phyloP scores from a whole-genome alignment of 2,888 invertebrate genomes.

The Gasteruption jaculator region DNA sequence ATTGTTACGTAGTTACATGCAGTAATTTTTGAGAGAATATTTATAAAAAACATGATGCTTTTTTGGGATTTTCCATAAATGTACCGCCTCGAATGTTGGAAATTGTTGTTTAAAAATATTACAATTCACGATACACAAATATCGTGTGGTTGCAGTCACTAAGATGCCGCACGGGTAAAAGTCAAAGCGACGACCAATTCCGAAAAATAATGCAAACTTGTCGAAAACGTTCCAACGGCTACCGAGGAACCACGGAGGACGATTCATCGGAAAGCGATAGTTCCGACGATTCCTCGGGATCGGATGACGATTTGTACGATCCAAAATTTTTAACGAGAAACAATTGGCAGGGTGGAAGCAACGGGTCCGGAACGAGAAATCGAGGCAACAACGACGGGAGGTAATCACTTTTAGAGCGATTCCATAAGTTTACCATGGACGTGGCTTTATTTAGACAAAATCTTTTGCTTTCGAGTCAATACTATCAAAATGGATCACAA shows the following conservation, averaged over 20 bases:
- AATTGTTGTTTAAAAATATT: no score
- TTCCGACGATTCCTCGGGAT: constrained; percentile 32
- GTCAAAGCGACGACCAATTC: constrained; percentile 58
- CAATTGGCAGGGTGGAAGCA: neutral
- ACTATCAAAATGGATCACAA: no score
- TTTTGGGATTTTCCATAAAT: neutral
- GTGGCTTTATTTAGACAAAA: no score
- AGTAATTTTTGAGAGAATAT: no score
- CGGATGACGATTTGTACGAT: constrained; percentile 34
- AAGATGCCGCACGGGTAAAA: constrained; percentile 59
- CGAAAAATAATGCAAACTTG: constrained; percentile 59
- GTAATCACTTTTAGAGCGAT: neutral
- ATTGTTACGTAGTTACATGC: no score
- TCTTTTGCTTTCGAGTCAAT: no score
- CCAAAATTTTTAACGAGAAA: constrained; percentile 30
- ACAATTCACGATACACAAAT: no score
- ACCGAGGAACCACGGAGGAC: constrained; percentile 37
- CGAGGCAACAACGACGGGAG: neutral
- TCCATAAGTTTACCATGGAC: no score
- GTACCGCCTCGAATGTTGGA: neutral
- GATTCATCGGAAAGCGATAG: constrained; percentile 37
- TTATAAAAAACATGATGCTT: no score
- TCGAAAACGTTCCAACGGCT: constrained; percentile 41
- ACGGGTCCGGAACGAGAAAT: constrained; percentile 1
- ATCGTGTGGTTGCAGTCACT: constrained; percentile 51